Evolutionary conservation across 35 echinoderm and acorn worm genomes (phyloP).

Genomic region (Lytechinus variegatus): DNA sequence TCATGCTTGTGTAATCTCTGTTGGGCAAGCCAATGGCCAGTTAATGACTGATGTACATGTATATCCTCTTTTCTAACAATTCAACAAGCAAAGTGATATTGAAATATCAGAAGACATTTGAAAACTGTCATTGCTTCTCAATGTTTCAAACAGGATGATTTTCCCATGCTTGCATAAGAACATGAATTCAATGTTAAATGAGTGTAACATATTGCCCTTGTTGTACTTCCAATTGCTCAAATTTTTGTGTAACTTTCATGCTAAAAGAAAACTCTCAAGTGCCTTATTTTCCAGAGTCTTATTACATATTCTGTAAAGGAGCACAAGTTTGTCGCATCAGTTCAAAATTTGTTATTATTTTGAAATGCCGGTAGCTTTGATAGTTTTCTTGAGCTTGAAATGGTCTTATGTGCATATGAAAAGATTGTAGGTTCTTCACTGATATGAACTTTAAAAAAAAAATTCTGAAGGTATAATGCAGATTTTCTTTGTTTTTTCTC

Average conservation of each 20-base stretch:
- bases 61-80: too few relatives aligned
- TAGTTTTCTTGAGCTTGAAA: neutral
- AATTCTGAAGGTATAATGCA: neutral
- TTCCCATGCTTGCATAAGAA: too few relatives aligned
- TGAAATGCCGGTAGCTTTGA: neutral
- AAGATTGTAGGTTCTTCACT: neutral
- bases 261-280: constrained; percentile 7
- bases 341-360: neutral
- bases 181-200: neutral
- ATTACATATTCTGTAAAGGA: neutral
- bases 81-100: too few relatives aligned
- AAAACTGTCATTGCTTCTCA: too few relatives aligned
- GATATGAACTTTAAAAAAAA: neutral
- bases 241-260: neutral
- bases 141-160: too few relatives aligned
- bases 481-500: neutral
- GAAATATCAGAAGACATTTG: too few relatives aligned
- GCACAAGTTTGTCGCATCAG: neutral
- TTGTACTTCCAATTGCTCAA: neutral
- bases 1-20: neutral
- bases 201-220: neutral
- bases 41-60: too few relatives aligned
- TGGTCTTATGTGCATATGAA: neutral
- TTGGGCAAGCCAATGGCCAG: too few relatives aligned
- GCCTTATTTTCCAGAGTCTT: neutral